Evolutionary conservation across 2,888 invertebrate genomes (phyloP).

Genomic region (Cataglyphis albicans): DNA sequence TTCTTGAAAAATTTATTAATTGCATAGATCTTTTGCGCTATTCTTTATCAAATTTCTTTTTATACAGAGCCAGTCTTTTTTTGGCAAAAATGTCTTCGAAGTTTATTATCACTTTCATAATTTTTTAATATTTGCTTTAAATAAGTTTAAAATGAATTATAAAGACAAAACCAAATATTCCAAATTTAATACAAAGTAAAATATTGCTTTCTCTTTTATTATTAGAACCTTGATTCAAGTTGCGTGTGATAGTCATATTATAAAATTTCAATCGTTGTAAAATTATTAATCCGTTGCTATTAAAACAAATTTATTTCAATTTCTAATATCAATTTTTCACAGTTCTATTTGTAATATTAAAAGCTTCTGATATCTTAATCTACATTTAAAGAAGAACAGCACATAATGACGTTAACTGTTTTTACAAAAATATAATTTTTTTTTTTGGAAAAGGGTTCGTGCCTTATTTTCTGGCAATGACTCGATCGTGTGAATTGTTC

Average conservation of each 20-base stretch:
- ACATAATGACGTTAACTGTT: neutral
- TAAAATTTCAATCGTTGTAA: neutral
- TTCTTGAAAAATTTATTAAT: neutral
- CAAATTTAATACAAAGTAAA: neutral
- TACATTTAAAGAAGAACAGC: neutral
- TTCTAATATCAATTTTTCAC: neutral
- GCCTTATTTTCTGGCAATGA: neutral
- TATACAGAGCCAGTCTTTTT: neutral
- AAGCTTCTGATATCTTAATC: neutral
- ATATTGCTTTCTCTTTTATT: neutral
- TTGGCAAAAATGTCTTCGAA: neutral
- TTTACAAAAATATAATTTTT: neutral
- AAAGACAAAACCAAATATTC: neutral
- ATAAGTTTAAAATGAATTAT: neutral
- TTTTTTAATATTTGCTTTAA: neutral
- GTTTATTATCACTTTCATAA: neutral
- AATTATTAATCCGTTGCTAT: neutral
- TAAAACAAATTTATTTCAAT: neutral
- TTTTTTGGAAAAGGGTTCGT: neutral
- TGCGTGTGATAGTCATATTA: neutral
- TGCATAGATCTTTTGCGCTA: neutral
- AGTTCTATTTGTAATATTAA: neutral
- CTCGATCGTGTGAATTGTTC: constrained; percentile 20
- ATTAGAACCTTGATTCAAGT: neutral
- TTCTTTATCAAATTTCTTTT: neutral